Base-by-base conservation (phyloP, 2,797 vertebrate species). In the Chaetodon trifasciatus region DNA sequence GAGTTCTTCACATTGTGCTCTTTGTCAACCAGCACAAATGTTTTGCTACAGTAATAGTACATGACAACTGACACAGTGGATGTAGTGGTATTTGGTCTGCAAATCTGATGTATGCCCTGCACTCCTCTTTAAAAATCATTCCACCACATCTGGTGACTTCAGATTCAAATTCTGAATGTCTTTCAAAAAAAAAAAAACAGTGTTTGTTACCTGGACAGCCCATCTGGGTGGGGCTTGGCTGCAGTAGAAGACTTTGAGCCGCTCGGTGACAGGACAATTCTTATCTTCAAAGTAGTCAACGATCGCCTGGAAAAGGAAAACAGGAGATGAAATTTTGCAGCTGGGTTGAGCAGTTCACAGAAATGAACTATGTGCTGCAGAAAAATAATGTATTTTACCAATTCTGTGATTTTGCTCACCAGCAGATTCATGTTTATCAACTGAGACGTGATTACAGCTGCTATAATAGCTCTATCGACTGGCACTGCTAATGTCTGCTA, bases 161-260 rank as follows among this genome's bases (percentile, higher is more conserved):
- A 40, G 19, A 42, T 42, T 58, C 7, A 19, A n/a, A 63, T 50
- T 55, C 19, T 15, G 5, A 23, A 12, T 4, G 8, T 19, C 12
- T 21, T 67, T 53, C 19, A 19, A 28, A 16, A 21, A 46, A 56
- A 6, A 6, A 2, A 32, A 32, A 66, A n/a, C n/a, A 53, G 13
- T 15, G 12, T 37, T 35, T 0, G 1, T 17, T 95, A 99, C 98
- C 97, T 99, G 97, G 81, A 99, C 82, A 7, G 89, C 89, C 98
- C 97, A 99, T 49, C 81, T 96, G 15, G 97, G 94, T 3, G 97
- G 97, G 13, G 96, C 96, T 40, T 95, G 96, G 63, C 96, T 97
- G 87, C 96, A 97, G 91, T 98, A 98, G 92, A 99, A 99, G 78
- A 98, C 84, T 90, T 99, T 99, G 81, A 98, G 96, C 3, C 98